Evolutionary conservation across 2,113 vertebrate genomes (phyloP), one percentile per base, ranked within the genome.

Genomic region (Ceyx cyanopectus): DNA sequence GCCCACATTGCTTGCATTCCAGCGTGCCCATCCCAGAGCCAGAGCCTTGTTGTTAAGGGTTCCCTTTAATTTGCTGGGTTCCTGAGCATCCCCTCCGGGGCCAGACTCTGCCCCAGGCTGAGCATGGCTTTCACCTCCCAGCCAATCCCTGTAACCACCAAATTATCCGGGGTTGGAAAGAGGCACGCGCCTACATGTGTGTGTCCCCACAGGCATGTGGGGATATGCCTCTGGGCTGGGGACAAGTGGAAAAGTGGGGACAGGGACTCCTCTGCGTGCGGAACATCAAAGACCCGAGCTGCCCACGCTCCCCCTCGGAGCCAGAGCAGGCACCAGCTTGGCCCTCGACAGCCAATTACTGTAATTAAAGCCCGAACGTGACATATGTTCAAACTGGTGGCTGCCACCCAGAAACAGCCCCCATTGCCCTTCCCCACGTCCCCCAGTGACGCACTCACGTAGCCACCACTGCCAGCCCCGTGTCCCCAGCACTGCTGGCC

Each of bases 221-320:
- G 54, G 70, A 70, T 63, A 1, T 14, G 68, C 67, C 75, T n/a
- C 68, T n/a, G 30, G 67, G 79, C 83, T 45, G 21, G 40, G 73
- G 41, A 94, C 51, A 82, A 85, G 92, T 13, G 30, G 27, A 62
- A 48, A 91, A 81, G 54, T 75, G 57, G 76, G 53, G 67, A 76
- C 67, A 22, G 32, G 30, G 43, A 89, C 51, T 32, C 10, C 50
- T 18, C 61, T 1, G 0, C 0, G 0, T 1, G 0, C 0, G 0
- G 27, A 61, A 9, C 72, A 73, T 73, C 90, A 87, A 87, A 87
- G 6, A 1, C 41, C n/a, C 2, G 18, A 68, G 79, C 45, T 2
- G 5, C 60, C 85, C 67, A 19, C 5, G 0, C 23, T 50, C 17
- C 32, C 82, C 68, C 72, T 66, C 0, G 0, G 83, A 92, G 89